These are phyloP conservation scores for Folsomia manolachei DNA, from an alignment of 2,888 invertebrate genomes.

Conservation along the genomic window DNA sequence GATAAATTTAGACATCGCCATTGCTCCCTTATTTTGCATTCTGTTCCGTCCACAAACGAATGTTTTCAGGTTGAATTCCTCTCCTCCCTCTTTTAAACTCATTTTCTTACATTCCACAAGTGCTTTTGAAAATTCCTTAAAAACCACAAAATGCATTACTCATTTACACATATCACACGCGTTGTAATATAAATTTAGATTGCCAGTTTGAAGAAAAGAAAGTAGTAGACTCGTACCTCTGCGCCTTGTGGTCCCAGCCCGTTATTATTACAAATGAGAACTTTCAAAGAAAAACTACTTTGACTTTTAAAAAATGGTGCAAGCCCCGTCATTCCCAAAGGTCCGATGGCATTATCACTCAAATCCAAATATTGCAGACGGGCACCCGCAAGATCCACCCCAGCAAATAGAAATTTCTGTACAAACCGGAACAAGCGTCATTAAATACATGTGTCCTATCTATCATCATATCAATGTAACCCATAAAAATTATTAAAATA, in stretches of 20 bases:
- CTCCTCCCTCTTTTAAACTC: slow-evolving; percentile 60
- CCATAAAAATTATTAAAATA: slow-evolving; percentile 54
- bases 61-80: slow-evolving; percentile 70
- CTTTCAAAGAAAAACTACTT: slow-evolving; percentile 77
- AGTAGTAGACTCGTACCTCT: slow-evolving; percentile 53
- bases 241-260: slow-evolving; percentile 88
- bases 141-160: slow-evolving; percentile 8
- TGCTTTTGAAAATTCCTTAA: slow-evolving; percentile 70
- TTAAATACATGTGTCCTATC: not conserved
- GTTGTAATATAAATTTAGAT: too few relatives aligned
- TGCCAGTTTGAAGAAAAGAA: too few relatives aligned
- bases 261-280: slow-evolving; percentile 86
- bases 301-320: slow-evolving; percentile 77
- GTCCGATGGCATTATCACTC: slow-evolving; percentile 96
- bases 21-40: slow-evolving; percentile 89
- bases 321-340: slow-evolving; percentile 86
- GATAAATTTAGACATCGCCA: slow-evolving; percentile 78
- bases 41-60: slow-evolving; percentile 93
- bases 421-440: slow-evolving; percentile 1
- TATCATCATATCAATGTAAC: not conserved
- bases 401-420: slow-evolving; percentile 70
- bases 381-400: slow-evolving; percentile 76
- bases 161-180: too few relatives aligned
- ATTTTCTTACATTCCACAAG: slow-evolving; percentile 66
- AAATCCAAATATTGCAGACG: slow-evolving; percentile 80